Evolutionary conservation across 2,888 invertebrate genomes (phyloP).

Genomic region (Spodoptera littoralis): DNA sequence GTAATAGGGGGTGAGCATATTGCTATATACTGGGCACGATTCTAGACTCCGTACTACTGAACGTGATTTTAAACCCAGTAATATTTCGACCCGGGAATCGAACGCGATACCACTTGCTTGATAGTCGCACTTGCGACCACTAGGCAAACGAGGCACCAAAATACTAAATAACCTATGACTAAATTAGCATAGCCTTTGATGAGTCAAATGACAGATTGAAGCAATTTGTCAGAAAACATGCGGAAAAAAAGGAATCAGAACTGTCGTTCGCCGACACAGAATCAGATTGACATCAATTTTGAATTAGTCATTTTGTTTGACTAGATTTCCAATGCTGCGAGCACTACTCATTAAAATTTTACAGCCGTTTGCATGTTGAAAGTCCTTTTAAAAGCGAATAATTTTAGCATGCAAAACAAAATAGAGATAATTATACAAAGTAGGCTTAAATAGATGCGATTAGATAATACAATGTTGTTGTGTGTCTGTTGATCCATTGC

Average conservation of each 20-base stretch:
- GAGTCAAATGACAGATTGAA: no score
- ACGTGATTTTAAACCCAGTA: no score
- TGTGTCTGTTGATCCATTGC: slow-evolving; percentile 59
- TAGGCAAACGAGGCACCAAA: no score
- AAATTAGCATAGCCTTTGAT: no score
- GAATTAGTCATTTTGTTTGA: slow-evolving; percentile 33
- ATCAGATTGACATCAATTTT: slow-evolving; percentile 28
- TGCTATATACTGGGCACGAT: no score
- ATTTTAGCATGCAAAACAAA: slow-evolving; percentile 53
- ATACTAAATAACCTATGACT: no score
- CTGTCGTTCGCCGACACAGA: slow-evolving; percentile 3
- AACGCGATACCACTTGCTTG: no score
- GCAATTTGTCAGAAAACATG: not conserved
- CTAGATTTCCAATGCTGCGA: slow-evolving; percentile 35
- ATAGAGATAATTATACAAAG: slow-evolving; percentile 53
- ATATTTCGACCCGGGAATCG: no score
- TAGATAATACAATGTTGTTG: slow-evolving; percentile 54
- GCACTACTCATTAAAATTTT: slow-evolving; percentile 48
- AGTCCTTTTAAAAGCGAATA: slow-evolving; percentile 50
- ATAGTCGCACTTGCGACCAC: no score
- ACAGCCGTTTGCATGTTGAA: slow-evolving; percentile 46
- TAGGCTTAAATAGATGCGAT: slow-evolving; percentile 55
- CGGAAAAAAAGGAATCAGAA: not conserved
- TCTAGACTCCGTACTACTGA: no score
- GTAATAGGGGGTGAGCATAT: no score